Conservation (phyloP, 2,113 vertebrate genomes). For the Xenopus borealis region DNA sequence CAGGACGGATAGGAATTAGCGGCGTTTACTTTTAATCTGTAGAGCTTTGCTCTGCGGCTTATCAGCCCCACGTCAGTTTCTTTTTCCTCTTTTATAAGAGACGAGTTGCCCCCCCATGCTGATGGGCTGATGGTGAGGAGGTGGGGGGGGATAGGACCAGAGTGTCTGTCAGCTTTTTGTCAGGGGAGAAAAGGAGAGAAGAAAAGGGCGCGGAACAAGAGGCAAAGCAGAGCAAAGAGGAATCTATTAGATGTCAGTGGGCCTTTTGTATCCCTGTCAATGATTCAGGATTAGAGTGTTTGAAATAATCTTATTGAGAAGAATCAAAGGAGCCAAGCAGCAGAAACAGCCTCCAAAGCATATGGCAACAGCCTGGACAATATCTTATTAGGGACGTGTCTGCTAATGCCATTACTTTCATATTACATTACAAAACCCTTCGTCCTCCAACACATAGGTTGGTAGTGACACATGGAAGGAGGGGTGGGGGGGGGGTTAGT, state of each 20-base stretch:
- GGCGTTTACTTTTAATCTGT: conserved; percentile 80
- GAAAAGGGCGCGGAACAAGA: conserved; percentile 73
- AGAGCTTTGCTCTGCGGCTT: conserved; percentile 74
- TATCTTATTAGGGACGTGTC: conserved; percentile 81
- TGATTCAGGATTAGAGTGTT: conserved; percentile 84
- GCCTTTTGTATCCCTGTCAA: conserved; percentile 85
- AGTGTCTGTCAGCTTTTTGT: conserved; percentile 81
- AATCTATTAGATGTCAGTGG: conserved; percentile 86
- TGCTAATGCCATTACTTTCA: conserved; percentile 71
- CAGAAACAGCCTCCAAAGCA: conserved; percentile 66
- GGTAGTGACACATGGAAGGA: conserved; percentile 41
- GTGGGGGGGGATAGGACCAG: conserved; percentile 68
- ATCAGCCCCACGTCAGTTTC: conserved; percentile 71
- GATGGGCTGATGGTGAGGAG: conserved; percentile 67
- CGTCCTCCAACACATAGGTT: conserved; percentile 62
- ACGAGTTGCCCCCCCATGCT: conserved; percentile 71
- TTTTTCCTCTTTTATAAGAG: conserved; percentile 74
- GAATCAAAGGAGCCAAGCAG: conserved; percentile 74
- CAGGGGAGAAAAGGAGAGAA: conserved; percentile 71
- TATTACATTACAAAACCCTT: conserved; percentile 69
- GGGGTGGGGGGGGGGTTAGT: too few relatives aligned
- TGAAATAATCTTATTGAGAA: conserved; percentile 86
- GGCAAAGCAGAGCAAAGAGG: conserved; percentile 79
- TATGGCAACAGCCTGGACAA: conserved; percentile 72
- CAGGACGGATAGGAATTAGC: conserved; percentile 71